Conservation (phyloP, 2,797 vertebrate genomes). For the Erpetoichthys calabaricus region DNA sequence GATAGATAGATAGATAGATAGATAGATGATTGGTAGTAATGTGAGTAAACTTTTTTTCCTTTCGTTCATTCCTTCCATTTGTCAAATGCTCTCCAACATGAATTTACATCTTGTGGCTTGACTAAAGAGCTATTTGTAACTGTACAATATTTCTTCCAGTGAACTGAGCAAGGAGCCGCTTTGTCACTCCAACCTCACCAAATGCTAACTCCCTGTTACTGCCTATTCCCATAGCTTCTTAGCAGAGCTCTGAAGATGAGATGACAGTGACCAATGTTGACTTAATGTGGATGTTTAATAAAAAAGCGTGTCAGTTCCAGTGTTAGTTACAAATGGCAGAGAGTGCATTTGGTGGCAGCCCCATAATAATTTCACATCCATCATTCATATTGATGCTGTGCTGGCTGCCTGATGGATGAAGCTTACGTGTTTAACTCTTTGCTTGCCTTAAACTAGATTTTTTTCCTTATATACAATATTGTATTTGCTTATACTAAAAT, state of each 20-base stretch:
- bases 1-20: no score
- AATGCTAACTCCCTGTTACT: constrained; percentile 13
- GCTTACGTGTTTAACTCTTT: constrained; percentile 31
- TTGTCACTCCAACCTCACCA: constrained; percentile 13
- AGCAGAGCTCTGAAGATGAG: constrained; percentile 30
- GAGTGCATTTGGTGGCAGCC: constrained; percentile 41
- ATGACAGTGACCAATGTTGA: constrained; percentile 56
- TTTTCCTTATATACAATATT: no score
- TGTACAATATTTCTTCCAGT: constrained; percentile 27
- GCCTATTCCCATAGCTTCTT: constrained; percentile 17
- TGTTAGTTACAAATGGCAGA: constrained; percentile 51
- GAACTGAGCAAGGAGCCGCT: constrained; percentile 19
- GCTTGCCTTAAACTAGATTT: neutral
- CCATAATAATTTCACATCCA: constrained; percentile 57
- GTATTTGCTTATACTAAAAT: no score
- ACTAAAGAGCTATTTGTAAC: constrained; percentile 30
- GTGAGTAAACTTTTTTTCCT: no score
- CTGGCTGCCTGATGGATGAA: constrained; percentile 46
- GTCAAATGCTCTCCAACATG: constrained; percentile 2
- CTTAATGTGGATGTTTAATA: constrained; percentile 59
- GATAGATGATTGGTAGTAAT: no score
- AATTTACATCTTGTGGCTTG: constrained; percentile 17
- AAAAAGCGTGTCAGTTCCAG: constrained; percentile 42
- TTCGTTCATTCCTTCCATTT: no score
- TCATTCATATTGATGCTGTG: constrained; percentile 39